These are phyloP conservation scores for Drosophila putrida DNA, from an alignment of 2,888 invertebrate species.

Conservation along the genomic window DNA sequence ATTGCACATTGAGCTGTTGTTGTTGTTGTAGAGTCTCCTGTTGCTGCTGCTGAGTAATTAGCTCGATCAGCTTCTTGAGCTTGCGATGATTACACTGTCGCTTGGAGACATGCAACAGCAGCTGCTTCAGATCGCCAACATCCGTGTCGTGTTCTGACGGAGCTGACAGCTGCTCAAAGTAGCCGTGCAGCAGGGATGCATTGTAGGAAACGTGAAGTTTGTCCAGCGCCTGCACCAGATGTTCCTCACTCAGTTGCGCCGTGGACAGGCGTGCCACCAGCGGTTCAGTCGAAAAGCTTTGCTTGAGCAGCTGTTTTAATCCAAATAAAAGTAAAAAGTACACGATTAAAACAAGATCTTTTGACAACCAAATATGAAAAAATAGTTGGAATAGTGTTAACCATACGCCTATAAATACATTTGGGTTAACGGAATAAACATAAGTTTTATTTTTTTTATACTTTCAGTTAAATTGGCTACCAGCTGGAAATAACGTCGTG, in stretches of 20 bases:
- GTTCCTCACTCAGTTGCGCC: slow-evolving; percentile 81
- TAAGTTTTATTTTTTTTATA: too few relatives aligned
- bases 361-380: not conserved
- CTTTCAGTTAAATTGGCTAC: too few relatives aligned
- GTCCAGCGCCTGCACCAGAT: slow-evolving; percentile 84
- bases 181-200: slow-evolving; percentile 75
- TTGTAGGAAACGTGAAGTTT: slow-evolving; percentile 83
- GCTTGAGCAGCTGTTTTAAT: slow-evolving; percentile 55
- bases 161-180: slow-evolving; percentile 64
- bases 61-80: slow-evolving; percentile 80
- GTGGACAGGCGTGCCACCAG: slow-evolving; percentile 81
- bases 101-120: slow-evolving; percentile 83
- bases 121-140: slow-evolving; percentile 77
- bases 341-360: not conserved
- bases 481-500: too few relatives aligned
- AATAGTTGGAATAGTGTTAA: too few relatives aligned
- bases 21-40: slow-evolving; percentile 71
- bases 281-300: slow-evolving; percentile 76
- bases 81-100: slow-evolving; percentile 83
- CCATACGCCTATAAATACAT: too few relatives aligned
- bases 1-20: slow-evolving; percentile 80
- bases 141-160: slow-evolving; percentile 32
- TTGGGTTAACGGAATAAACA: too few relatives aligned
- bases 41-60: slow-evolving; percentile 74
- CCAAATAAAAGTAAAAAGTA: not conserved